These are phyloP conservation scores for Aphrophora alni DNA, from an alignment of 2,888 invertebrate species.

Conservation along the genomic window DNA sequence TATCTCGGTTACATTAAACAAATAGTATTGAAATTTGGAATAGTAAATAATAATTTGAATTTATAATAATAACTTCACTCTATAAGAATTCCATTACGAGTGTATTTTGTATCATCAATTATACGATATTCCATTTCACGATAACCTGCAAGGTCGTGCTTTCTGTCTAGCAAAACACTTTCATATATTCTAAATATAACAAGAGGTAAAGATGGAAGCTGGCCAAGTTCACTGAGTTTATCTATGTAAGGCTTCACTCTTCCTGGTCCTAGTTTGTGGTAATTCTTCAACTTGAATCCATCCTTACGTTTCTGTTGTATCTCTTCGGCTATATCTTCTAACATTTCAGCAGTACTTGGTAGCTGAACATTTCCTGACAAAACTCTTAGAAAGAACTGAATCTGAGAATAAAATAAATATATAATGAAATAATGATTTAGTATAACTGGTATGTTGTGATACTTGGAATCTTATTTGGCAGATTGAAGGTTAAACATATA, in stretches of 20 bases:
- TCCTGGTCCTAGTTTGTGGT: conserved; percentile 78
- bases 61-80: too few species aligned
- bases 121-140: conserved; percentile 69
- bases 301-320: conserved; percentile 64
- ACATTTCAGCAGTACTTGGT: conserved; percentile 70
- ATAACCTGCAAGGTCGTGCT: conserved; percentile 68
- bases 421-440: background rate
- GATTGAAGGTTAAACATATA: background rate
- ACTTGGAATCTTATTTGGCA: too few species aligned
- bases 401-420: conserved; percentile 58
- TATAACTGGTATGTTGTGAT: background rate
- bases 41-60: too few species aligned
- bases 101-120: conserved; percentile 60
- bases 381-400: conserved; percentile 69
- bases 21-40: too few species aligned
- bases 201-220: conserved; percentile 66
- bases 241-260: conserved; percentile 72
- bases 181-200: conserved; percentile 76
- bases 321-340: conserved; percentile 65
- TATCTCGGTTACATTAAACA: too few species aligned
- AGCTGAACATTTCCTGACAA: conserved; percentile 68
- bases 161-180: conserved; percentile 68
- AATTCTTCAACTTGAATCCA: conserved; percentile 75
- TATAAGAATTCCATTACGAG: background rate
- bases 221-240: conserved; percentile 66